Evolutionary conservation across 2,113 vertebrate genomes (phyloP), one percentile per base, ranked within the genome.

Genomic region (Gymnobelideus leadbeateri): DNA sequence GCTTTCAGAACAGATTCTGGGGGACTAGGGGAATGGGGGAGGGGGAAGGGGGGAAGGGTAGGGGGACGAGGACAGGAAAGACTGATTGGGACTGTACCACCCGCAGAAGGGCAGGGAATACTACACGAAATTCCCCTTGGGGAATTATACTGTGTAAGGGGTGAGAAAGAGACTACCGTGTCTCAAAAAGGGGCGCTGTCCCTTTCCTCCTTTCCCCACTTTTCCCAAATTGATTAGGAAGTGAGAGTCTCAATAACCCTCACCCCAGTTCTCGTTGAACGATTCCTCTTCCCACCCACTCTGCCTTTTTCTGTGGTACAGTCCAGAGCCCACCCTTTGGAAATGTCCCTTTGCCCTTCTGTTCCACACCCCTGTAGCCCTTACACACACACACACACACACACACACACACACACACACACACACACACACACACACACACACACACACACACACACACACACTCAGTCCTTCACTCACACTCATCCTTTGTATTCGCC

Each of bases 261-360:
- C 51, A 21, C 8, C 50, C 90, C 1, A 8, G 12, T 52, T 89
- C 90, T 89, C 54, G 28, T 84, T 84, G 16, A 84, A 84, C 16
- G 16, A 43, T 84, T 84, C 24, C 92, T 25, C 50, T 25, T 37
- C 26, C 92, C 57, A 92, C 2, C n/a, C 89, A 46, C 37, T 89
- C 37, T 3, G 53, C n/a, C 21, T 10, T 57, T 91, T 49, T 6
- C 11, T 95, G 95, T 97, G 97, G 97, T 98, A 98, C 96, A 14
- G 94, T 96, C 97, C 96, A 91, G 96, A 97, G 97, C 97, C 97
- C 97, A 97, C 97, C 97, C 89, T 97, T 28, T 2, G 96, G 96
- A 95, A 47, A 94, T 93, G 96, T 95, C 96, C 92, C 37, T 52
- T 92, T 23, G 94, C 95, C 95, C 97, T 84, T 84, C 68, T 84